Evolutionary conservation across 2,797 vertebrate genomes (phyloP).

Genomic region (Gallinago solitaria): DNA sequence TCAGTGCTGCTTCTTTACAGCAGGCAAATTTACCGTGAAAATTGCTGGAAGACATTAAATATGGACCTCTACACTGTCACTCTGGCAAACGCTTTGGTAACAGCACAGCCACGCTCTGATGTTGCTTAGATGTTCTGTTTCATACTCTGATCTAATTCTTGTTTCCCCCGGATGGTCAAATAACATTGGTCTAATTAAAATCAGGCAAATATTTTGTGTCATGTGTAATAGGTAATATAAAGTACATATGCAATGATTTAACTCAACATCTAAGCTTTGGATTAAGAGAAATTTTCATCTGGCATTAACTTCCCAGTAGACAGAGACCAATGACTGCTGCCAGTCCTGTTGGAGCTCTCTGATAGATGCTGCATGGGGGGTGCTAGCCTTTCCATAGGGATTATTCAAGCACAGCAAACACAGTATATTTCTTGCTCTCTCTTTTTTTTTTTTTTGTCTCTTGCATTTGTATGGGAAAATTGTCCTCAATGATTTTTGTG

Average conservation of each 20-base stretch:
- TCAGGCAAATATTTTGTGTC: slow-evolving; percentile 69
- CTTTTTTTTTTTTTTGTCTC: neutral
- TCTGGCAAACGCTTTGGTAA: neutral
- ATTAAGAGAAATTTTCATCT: slow-evolving; percentile 54
- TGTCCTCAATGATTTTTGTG: neutral
- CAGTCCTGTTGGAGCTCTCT: neutral
- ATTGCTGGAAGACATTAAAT: neutral
- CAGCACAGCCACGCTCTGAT: neutral
- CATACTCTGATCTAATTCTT: slow-evolving; percentile 24
- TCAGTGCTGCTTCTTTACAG: neutral
- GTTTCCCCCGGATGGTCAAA: neutral
- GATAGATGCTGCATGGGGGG: neutral
- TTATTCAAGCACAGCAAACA: neutral
- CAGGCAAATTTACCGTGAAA: neutral
- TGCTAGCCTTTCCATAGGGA: neutral
- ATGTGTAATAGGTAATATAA: slow-evolving; percentile 72
- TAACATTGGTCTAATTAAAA: slow-evolving; percentile 61
- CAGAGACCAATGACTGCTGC: neutral
- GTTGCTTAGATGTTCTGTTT: neutral
- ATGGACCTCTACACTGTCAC: neutral
- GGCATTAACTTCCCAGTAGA: slow-evolving; percentile 5
- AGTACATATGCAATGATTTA: slow-evolving; percentile 66
- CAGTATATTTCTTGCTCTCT: too few species aligned
- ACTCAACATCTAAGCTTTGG: slow-evolving; percentile 50
- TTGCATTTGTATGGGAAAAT: slow-evolving; percentile 6